Conservation (phyloP, 2,113 vertebrate genomes). For the Irena cyanogastra region DNA sequence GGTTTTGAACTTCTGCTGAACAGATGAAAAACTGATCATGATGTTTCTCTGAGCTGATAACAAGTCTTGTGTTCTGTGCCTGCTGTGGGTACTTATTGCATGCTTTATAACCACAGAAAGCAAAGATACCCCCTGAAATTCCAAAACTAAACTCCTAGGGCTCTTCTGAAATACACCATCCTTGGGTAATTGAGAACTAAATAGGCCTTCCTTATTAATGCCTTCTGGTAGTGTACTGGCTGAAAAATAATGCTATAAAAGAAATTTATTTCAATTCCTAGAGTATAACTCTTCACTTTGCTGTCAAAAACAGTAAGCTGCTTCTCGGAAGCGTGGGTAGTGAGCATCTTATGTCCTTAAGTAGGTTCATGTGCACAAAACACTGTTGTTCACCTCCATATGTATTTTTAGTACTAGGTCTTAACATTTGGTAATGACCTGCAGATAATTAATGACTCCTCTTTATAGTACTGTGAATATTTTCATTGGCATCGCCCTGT, state of each 20-base stretch:
- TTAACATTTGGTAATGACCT: background rate
- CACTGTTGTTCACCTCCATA: background rate
- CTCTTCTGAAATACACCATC: background rate
- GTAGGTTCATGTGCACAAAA: background rate
- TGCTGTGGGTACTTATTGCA: background rate
- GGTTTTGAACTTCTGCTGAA: background rate
- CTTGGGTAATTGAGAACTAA: background rate
- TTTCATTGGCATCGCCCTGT: background rate
- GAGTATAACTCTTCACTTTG: background rate
- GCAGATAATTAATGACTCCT: background rate
- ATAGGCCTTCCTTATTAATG: background rate
- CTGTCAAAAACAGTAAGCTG: background rate
- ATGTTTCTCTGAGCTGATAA: background rate
- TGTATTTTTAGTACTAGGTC: background rate
- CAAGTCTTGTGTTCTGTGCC: background rate
- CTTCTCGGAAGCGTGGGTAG: background rate
- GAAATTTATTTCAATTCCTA: background rate
- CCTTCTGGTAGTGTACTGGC: background rate
- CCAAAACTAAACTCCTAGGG: background rate
- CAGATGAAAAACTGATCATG: background rate
- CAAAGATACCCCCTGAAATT: background rate
- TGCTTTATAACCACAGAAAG: background rate
- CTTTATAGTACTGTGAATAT: background rate
- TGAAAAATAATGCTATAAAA: constrained; percentile 2
- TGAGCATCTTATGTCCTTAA: background rate